phyloP scores from a whole-genome alignment of 2,888 invertebrate genomes.

The Sinelater perroti region DNA sequence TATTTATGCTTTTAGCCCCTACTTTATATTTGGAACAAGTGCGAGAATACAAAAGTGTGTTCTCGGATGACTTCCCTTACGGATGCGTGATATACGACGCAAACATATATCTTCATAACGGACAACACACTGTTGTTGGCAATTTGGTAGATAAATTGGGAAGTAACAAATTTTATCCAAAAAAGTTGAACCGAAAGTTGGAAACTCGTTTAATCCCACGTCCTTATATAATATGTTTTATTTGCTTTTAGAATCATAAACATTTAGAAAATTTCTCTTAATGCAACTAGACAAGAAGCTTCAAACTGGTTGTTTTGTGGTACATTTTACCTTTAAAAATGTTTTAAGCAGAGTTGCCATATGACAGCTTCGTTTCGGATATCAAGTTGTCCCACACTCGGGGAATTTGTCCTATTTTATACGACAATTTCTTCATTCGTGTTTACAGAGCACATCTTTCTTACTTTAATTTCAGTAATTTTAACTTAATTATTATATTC shows the following conservation, averaged over 20 bases:
- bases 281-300: too few relatives aligned
- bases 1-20: slow-evolving; percentile 24
- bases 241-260: too few relatives aligned
- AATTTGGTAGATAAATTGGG: slow-evolving; percentile 15
- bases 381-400: slow-evolving; percentile 9
- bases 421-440: too few relatives aligned
- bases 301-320: too few relatives aligned
- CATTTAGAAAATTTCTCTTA: too few relatives aligned
- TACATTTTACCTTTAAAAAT: slow-evolving; percentile 5
- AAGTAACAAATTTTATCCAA: slow-evolving; percentile 9
- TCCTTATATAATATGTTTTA: too few relatives aligned
- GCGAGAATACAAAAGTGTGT: slow-evolving; percentile 1
- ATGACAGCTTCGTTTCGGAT: slow-evolving; percentile 16
- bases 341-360: slow-evolving; percentile 13
- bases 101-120: slow-evolving; percentile 26
- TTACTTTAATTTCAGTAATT: too few relatives aligned
- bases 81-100: slow-evolving; percentile 20
- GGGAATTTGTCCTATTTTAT: slow-evolving; percentile 19
- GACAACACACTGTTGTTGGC: slow-evolving; percentile 20
- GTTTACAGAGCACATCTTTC: too few relatives aligned
- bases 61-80: slow-evolving; percentile 12
- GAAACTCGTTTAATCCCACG: too few relatives aligned
- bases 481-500: too few relatives aligned
- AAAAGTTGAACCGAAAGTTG: slow-evolving; percentile 11
- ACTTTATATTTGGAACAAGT: slow-evolving; percentile 22